Evolutionary conservation across 2,113 vertebrate species (phyloP), one percentile per base, ranked within the genome.

Genomic region (Nibea coibor): DNA sequence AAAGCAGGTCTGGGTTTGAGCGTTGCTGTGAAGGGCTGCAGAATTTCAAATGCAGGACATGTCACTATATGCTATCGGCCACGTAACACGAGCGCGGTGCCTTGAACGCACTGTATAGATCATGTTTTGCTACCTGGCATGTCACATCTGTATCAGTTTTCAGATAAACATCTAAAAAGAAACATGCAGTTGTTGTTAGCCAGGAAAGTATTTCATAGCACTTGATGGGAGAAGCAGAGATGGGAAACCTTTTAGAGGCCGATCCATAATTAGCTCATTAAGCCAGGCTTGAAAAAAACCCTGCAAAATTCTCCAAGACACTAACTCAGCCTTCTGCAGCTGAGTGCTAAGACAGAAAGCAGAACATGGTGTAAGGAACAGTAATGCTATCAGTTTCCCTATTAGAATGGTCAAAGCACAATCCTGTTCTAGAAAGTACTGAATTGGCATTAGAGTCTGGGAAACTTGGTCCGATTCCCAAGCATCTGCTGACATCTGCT

Each of bases 401-500:
- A 51, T 2, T 35, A 3, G 8, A n/a, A n/a, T 26, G 8, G 8
- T 51, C n/a, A 53, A 51, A 63, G 61, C 39, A 56, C 43, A 26
- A 28, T 16, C 10, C 47, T 71, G 28, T 56, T 58, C 2, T 31
- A 26, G 39, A 76, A 53, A 71, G 48, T 5, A 15, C 17, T 14
- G 10, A 6, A 63, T 19, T 20, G 5, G 14, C 31, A 16, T 28
- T 28, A 15, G 24, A 57, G 0, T 26, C 10, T 9, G 35, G 4
- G 28, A 2, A 5, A n/a, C 5, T 35, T 2, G 14, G 14, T 56
- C 1, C 28, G 5, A 67, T 79, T 17, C 3, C 5, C 20, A 48
- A 81, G 87, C 57, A 64, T 90, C n/a, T 94, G 88, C 87, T 84
- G 83, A 66, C 91, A 70, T 86, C 93, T 94, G 67, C 83, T 93